phyloP scores from a whole-genome alignment of 1,140 invertebrate genomes.

The Sipha flava region DNA sequence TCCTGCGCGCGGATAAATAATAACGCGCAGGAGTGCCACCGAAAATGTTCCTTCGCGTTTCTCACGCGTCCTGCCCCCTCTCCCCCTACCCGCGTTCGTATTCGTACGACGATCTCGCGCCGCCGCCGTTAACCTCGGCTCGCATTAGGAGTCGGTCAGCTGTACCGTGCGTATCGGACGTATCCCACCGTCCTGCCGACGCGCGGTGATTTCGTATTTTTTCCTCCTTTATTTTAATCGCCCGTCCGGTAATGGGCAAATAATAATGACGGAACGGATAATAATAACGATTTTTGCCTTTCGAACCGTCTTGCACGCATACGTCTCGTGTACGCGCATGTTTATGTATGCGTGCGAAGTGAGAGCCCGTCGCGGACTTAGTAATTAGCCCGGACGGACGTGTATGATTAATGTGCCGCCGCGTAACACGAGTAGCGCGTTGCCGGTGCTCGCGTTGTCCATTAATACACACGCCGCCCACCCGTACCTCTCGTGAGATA shows the following conservation, averaged over 20 bases:
- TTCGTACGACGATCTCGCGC: no score
- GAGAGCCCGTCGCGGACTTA: neutral
- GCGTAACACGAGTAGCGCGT: slow-evolving; percentile 25
- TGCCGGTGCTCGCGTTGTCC: neutral
- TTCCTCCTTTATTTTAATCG: neutral
- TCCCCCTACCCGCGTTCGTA: neutral
- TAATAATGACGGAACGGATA: slow-evolving; percentile 22
- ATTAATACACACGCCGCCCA: neutral
- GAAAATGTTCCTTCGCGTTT: neutral
- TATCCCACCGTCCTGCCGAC: no score
- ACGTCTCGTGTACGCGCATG: neutral
- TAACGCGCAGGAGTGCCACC: neutral
- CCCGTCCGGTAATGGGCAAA: slow-evolving; percentile 18
- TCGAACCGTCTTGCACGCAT: neutral
- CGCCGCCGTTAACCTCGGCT: neutral
- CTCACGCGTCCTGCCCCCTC: neutral
- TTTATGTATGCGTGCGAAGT: neutral
- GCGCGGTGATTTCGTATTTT: neutral
- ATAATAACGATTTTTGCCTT: neutral
- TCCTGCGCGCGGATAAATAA: neutral
- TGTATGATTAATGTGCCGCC: slow-evolving; percentile 24
- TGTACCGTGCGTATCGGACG: no score
- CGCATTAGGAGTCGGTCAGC: no score
- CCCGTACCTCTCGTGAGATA: neutral
- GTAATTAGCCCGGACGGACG: slow-evolving; percentile 11